Evolutionary conservation across 2,113 vertebrate species (phyloP), one percentile per base, ranked within the genome.

Genomic region (Prolemur simus): DNA sequence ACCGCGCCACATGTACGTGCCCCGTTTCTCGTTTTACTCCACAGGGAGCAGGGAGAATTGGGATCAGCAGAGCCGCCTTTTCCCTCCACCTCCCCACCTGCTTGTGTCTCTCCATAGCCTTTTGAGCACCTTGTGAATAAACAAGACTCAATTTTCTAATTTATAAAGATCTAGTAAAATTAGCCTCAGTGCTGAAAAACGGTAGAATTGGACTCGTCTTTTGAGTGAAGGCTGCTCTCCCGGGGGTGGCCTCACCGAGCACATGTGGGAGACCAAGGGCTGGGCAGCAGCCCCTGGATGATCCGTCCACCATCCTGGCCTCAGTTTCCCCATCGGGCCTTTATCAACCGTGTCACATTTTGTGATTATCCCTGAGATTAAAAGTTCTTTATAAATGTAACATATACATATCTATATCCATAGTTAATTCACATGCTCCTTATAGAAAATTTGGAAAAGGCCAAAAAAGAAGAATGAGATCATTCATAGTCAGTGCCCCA

Each of bases 1-100:
- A 42, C 17, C 9, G 3, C 11, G 25, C 13, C 25, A 14, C 32
- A n/a, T 0, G 0, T 66, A 17, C 0, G 1, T 10, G 18, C 45
- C 49, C 0, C 0, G 2, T 68, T 66, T 73, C 42, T 23, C 23
- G 27, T 37, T 93, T 68, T 60, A 42, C 23, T 63, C 10, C 56
- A 21, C 3, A 1, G 18, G 2, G 9, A 42, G 18, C 21, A 20
- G 82, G 69, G 29, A n/a, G 23, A 71, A 47, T 17, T 6, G 3
- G 27, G 42, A 14, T 23, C 42, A 12, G 4, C 27, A 21, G 2
- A 20, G 7, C 1, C 17, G 18, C 27, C 6, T 27, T 21, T 1
- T 2, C 29, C 2, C 3, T 32, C 27, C 54, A 49, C 18, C 18
- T 27, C 47, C 14, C 56, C 14, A 37, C 18, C 27, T 11, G 10